Evolutionary conservation across 1,140 invertebrate species (phyloP), one percentile per base, ranked within the genome.

Genomic region (Drosophila hydei): DNA sequence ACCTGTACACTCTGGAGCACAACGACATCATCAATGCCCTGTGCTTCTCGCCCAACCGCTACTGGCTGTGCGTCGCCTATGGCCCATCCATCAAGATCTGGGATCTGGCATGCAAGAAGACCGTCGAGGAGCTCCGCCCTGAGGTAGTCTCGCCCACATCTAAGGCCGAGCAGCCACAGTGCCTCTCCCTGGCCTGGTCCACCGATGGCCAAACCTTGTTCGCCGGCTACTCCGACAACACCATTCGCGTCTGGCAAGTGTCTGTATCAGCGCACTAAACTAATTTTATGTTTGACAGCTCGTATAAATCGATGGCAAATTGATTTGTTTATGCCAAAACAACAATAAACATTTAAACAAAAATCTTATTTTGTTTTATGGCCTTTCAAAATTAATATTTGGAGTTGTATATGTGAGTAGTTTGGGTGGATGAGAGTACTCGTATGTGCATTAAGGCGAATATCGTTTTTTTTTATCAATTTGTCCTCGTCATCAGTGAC

Each of bases 31-130:
- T 99, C 92, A 99, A 98, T 89, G 96, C 98, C 6, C 93, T 99
- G 75, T 98, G 97, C 95, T 99, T 99, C 95, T 99, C 97, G 81
- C 99, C 99, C 51, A 99, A 99, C 93, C 96, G 99, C 92, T 99
- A 99, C 92, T 99, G 99, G 99, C 94, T 99, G 12, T 99, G 99
- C 93, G 99, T 98, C 90, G 99, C 99, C n/a, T 99, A 97, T 91
- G 99, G 99, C 84, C 97, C 98, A 60, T 97, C 96, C 78, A 99
- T 99, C 91, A 99, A 99, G 93, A 99, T 99, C 91, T 99, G 99
- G 99, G 99, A 99, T 94, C 94, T 99, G 91, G 99, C 99, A 94
- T 98, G 97, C 92, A 99, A 99, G 94, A 97, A 99, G 92, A 98
- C 99, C 94, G 98, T 99, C 80, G 98, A 99, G 93, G 99, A 99